phyloP scores from a whole-genome alignment of 2,888 invertebrate species.

The Nymphalis c-album region DNA sequence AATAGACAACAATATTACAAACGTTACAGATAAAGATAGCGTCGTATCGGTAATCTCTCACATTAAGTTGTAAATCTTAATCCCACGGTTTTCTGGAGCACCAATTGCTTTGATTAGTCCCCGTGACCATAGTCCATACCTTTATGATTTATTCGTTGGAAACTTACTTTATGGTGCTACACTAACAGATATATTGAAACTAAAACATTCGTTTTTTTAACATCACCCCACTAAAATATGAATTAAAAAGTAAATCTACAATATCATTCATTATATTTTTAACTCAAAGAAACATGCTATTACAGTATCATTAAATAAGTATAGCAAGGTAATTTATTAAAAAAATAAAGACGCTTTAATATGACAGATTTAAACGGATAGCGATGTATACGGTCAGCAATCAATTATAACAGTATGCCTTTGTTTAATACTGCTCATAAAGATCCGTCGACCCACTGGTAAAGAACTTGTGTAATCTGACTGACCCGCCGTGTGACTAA shows the following conservation, averaged over 20 bases:
- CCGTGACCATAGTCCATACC: constrained; percentile 1
- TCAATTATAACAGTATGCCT: constrained; percentile 1
- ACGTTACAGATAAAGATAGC: not conserved
- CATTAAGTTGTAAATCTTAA: constrained; percentile 11
- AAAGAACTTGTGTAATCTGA: constrained; percentile 12
- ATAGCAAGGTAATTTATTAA: not conserved
- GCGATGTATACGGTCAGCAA: not conserved
- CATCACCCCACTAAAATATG: too few species aligned
- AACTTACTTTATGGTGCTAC: not conserved
- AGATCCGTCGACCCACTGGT: constrained; percentile 7
- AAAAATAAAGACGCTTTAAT: not conserved
- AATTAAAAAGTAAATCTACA: too few species aligned
- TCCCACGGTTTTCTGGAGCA: constrained; percentile 7
- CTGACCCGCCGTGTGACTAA: constrained; percentile 33
- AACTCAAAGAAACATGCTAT: too few species aligned
- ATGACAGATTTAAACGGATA: not conserved
- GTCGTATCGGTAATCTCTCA: not conserved
- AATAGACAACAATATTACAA: not conserved
- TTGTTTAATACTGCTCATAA: not conserved
- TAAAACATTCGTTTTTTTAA: too few species aligned
- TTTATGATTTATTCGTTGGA: constrained; percentile 3
- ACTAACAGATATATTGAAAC: too few species aligned
- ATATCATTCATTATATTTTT: too few species aligned
- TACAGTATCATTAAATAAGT: too few species aligned
- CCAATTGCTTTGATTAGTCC: constrained; percentile 3